Conservation (phyloP, 2,888 invertebrate genomes). For the Rapana venosa region DNA sequence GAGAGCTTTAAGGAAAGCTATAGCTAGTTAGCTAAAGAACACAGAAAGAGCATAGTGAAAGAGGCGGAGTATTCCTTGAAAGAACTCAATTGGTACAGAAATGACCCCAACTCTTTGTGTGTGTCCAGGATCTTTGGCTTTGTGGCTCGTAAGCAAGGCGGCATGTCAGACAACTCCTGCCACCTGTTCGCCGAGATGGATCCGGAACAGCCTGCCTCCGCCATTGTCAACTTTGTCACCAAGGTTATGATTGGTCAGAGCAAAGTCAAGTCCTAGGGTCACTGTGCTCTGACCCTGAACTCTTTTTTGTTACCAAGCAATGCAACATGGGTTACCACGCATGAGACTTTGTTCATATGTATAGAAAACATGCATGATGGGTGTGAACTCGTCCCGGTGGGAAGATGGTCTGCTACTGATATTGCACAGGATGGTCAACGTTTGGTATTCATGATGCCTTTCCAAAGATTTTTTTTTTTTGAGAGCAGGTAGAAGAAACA, state of each 20-base stretch:
- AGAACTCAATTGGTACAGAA: no score
- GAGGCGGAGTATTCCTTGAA: no score
- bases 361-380: neutral
- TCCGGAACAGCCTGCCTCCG: conserved; percentile 94
- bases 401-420: neutral
- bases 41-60: no score
- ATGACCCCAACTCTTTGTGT: neutral
- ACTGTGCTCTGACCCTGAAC: neutral
- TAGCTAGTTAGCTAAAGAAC: no score
- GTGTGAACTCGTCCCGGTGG: conserved; percentile 19
- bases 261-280: conserved; percentile 65
- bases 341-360: neutral
- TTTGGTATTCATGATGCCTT: neutral
- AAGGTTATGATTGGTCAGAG: conserved; percentile 78
- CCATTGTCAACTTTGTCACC: conserved; percentile 86
- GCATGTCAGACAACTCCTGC: conserved; percentile 94
- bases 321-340: conserved; percentile 1
- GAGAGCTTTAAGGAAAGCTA: no score
- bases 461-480: neutral
- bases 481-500: neutral
- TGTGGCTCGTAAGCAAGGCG: conserved; percentile 92
- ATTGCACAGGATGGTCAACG: neutral
- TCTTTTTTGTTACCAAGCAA: neutral
- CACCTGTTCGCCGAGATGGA: conserved; percentile 98
- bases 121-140: conserved; percentile 91